Conservation (phyloP, 2,888 invertebrate genomes). For the Pediacus dermestoides region DNA sequence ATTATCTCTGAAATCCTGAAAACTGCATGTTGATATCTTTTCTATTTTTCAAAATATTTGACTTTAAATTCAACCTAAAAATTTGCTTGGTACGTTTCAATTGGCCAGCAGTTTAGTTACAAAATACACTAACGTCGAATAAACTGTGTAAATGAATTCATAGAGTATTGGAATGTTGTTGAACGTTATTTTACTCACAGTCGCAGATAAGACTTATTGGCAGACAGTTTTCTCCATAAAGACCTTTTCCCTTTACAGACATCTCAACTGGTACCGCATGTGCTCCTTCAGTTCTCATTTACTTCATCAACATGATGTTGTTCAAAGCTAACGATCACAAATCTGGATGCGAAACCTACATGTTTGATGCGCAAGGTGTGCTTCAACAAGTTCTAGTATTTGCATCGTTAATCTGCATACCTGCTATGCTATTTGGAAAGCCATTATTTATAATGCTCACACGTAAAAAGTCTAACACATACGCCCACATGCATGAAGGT, state of each 20-base stretch:
- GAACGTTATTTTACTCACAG: too few relatives aligned
- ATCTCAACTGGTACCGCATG: constrained; percentile 51
- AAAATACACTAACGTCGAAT: too few relatives aligned
- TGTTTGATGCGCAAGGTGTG: constrained; percentile 58
- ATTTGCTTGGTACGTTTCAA: too few relatives aligned
- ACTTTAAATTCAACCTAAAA: too few relatives aligned
- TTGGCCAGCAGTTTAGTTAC: too few relatives aligned
- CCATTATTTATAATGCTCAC: constrained; percentile 61
- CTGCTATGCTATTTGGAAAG: constrained; percentile 74
- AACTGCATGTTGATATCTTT: too few relatives aligned
- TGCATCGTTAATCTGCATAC: constrained; percentile 67
- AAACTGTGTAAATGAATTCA: too few relatives aligned
- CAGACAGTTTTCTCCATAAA: not conserved
- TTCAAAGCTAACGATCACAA: constrained; percentile 45
- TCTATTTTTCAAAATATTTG: too few relatives aligned
- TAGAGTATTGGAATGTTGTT: too few relatives aligned
- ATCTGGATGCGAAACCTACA: constrained; percentile 54
- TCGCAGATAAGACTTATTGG: too few relatives aligned
- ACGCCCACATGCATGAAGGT: constrained; percentile 1
- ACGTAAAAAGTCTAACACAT: constrained; percentile 35
- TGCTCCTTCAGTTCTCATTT: constrained; percentile 73
- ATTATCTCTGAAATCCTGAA: too few relatives aligned
- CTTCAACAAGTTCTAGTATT: constrained; percentile 64
- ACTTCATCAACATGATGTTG: constrained; percentile 77
- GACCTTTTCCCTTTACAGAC: constrained; percentile 20